Conservation (phyloP, 2,888 invertebrate species). For the Brachypalpus laphriformis region DNA sequence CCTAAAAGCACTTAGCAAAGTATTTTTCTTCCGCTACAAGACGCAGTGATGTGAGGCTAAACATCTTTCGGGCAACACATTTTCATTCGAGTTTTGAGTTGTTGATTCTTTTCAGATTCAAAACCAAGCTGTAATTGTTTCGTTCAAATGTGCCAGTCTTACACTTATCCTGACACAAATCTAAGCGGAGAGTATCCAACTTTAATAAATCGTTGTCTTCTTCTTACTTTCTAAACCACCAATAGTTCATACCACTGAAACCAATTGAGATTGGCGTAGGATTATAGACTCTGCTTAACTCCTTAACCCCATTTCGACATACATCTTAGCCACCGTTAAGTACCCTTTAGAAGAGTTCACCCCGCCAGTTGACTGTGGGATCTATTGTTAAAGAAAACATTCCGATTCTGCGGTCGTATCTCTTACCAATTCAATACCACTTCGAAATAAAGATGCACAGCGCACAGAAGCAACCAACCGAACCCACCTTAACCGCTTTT, state of each 20-base stretch:
- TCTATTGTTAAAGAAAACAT: slow-evolving; percentile 18
- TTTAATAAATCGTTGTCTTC: no score
- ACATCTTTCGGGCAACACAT: no score
- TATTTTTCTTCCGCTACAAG: no score
- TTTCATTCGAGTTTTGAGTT: no score
- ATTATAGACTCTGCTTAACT: background rate
- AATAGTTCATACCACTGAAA: background rate
- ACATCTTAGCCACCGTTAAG: background rate
- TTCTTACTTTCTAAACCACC: background rate
- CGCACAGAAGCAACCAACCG: slow-evolving; percentile 18
- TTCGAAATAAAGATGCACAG: slow-evolving; percentile 17
- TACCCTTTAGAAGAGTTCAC: background rate
- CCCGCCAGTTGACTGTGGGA: background rate
- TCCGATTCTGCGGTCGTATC: slow-evolving; percentile 1
- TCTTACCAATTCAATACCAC: background rate
- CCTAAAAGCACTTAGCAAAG: no score
- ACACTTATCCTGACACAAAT: no score
- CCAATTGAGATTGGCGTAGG: no score
- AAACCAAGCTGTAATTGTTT: no score
- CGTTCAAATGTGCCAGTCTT: no score
- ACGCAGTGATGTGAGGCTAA: no score
- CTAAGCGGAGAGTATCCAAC: no score
- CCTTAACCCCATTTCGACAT: background rate
- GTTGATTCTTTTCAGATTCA: no score
- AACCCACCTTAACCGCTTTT: slow-evolving; percentile 53